phyloP scores from a whole-genome alignment of 2,113 vertebrate species.

The Catagonus wagneri region DNA sequence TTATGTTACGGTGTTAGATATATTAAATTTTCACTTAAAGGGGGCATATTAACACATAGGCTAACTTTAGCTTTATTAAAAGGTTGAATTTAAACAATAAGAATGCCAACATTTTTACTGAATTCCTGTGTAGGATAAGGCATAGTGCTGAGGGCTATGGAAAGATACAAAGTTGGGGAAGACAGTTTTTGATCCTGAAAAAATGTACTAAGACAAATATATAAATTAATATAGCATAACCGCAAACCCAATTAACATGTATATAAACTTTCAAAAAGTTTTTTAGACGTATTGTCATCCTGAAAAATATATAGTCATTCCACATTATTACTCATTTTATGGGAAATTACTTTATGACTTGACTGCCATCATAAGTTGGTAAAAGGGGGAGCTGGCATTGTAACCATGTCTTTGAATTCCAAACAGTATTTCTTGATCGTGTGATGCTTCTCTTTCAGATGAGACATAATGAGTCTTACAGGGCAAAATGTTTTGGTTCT shows the following conservation, averaged over 20 bases:
- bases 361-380: neutral
- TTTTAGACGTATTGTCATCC: neutral
- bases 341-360: neutral
- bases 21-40: neutral
- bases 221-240: neutral
- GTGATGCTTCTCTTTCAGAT: neutral
- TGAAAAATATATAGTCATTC: neutral
- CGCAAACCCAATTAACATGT: neutral
- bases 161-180: neutral
- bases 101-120: neutral
- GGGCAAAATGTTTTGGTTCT: neutral
- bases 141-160: neutral
- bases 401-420: neutral
- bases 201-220: neutral
- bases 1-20: neutral
- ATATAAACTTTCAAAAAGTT: conserved; percentile 18
- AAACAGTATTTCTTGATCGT: neutral
- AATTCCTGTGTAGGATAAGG: neutral
- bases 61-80: neutral
- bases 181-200: neutral
- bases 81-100: neutral
- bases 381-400: neutral
- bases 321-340: neutral
- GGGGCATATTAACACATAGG: neutral
- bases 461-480: neutral